Evolutionary conservation across 2,113 vertebrate species (phyloP).

Genomic region (Urocitellus parryii): DNA sequence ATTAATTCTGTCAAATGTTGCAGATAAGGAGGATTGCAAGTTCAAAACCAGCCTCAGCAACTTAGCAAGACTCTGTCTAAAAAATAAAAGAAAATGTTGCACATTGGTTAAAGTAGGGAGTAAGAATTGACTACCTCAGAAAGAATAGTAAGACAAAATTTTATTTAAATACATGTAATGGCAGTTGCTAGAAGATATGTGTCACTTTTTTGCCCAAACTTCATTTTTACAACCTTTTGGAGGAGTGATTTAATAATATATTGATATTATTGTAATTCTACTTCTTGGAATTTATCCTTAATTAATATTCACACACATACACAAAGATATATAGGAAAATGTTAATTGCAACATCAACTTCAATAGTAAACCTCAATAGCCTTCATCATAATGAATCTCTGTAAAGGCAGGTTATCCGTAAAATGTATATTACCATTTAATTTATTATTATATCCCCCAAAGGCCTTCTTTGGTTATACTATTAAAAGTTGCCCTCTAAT

Average conservation of each 20-base stretch:
- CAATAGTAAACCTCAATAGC: background rate
- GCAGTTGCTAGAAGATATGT: background rate
- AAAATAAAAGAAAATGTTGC: background rate
- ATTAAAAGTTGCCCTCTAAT: background rate
- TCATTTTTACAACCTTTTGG: constrained; percentile 4
- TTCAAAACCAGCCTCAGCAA: too few relatives aligned
- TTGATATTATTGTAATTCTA: constrained; percentile 9
- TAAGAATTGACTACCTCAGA: background rate
- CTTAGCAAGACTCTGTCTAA: background rate
- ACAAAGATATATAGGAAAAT: background rate
- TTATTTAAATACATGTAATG: background rate
- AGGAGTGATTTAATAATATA: constrained; percentile 20
- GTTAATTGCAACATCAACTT: background rate
- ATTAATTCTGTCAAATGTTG: background rate
- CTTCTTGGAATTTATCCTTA: constrained; percentile 11
- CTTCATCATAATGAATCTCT: background rate
- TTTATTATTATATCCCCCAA: background rate
- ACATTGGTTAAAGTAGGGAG: background rate
- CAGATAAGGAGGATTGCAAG: too few relatives aligned
- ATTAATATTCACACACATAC: background rate
- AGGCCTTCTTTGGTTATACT: background rate
- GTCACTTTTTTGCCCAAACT: background rate
- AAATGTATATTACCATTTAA: background rate
- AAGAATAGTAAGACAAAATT: background rate
- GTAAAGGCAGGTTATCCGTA: background rate